Base-by-base conservation (phyloP, 2,888 invertebrate genomes). In the Pristionchus entomophagus region DNA sequence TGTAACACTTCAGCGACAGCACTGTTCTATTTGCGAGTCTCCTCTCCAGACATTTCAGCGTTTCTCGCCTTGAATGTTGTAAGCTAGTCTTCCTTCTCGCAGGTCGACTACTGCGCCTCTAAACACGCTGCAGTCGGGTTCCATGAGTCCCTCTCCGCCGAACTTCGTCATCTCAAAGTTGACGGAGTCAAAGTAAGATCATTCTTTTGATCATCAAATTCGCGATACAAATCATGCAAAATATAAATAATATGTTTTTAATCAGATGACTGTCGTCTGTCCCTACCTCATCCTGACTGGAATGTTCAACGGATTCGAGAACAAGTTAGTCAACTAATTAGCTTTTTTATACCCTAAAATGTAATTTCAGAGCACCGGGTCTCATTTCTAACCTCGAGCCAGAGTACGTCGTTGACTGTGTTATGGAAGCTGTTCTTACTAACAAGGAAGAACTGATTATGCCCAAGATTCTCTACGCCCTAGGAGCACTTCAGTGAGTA, bases 231-330 rank as follows among this genome's bases (percentile, higher is more conserved):
- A 69, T 26, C 1, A 38, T 69, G 8, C 45, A 29, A 6, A 59
- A 29, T 14, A 59, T 38, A 1, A 14, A 8, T 83, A n/a, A n/a
- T n/a, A n/a, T n/a, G n/a, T n/a, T n/a, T n/a, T n/a, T n/a, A n/a
- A n/a, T 41, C 14, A 96, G 90, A 97, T 97, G 0, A 97, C 97
- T 0, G 96, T 96, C 62, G 96, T 99, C 89, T 98, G 97, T 94
- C 98, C 99, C 0, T 98, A 96, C 95, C 97, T 97, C 94, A 97
- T 98, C 90, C 96, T 97, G 94, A 99, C 98, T 3, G 98, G 98
- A 92, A 98, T 99, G 97, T 99, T 99, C 94, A 96, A 96, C 87
- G 96, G 97, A 90, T 97, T 97, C 32, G 95, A 96, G 92, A 96
- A 97, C 35, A 96, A 96, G 73, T 73, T 6, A 1, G 73, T 45